Percentiles rank a stretch among this genome's conserved stretches.
These are phyloP conservation scores for Coracias cyanogaster DNA, from an alignment of 2,797 vertebrate species.

Conservation along the genomic window DNA sequence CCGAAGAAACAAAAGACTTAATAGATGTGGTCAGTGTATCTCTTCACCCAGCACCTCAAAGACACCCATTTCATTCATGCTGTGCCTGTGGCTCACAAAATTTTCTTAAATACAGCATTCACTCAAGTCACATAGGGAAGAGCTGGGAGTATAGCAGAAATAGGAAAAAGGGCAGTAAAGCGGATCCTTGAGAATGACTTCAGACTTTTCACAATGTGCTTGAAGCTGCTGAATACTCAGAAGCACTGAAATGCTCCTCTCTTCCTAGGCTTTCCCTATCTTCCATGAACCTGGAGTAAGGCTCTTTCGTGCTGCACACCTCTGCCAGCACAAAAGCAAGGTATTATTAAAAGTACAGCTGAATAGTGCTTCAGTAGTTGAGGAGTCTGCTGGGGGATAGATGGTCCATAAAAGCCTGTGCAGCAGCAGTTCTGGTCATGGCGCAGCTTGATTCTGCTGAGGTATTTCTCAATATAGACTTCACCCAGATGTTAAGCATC, in stretches of 20 bases:
- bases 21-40: neutral
- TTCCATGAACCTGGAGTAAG: neutral
- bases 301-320: neutral
- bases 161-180: neutral
- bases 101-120: rapidly evolving
- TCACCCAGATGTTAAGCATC: neutral
- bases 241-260: neutral
- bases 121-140: neutral
- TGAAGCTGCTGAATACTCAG: neutral
- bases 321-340: neutral
- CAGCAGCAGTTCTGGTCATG: rapidly evolving
- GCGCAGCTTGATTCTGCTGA: neutral
- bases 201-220: neutral
- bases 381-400: neutral
- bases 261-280: neutral
- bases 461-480: neutral
- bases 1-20: neutral
- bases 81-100: neutral
- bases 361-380: neutral
- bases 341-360: neutral
- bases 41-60: neutral
- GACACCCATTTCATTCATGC: neutral
- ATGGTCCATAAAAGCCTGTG: neutral
- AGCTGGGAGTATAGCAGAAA: neutral
- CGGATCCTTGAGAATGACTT: neutral